Conservation (phyloP, 2,113 vertebrate genomes). For the Apeltes quadracus region DNA sequence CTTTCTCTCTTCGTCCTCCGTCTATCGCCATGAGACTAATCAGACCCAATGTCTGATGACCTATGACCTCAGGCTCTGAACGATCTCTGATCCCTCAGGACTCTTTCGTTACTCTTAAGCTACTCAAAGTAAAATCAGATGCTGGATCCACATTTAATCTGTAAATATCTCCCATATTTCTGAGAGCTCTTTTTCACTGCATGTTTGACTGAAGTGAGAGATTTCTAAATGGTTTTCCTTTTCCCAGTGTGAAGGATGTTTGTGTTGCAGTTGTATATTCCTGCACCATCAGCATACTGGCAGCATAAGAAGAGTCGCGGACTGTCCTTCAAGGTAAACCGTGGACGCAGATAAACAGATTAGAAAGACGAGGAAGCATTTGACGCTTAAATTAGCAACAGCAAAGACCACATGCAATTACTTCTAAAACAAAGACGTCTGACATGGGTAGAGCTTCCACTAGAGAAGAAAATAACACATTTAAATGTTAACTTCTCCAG, state of each 20-base stretch:
- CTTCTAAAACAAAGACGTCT: not conserved
- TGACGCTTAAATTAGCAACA: not conserved
- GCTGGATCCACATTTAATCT: not conserved
- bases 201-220: not conserved
- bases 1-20: conserved; percentile 2
- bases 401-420: not conserved
- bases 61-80: conserved; percentile 34
- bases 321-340: not conserved
- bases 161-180: not conserved
- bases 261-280: not conserved
- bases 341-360: not conserved
- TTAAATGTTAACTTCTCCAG: not conserved
- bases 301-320: not conserved
- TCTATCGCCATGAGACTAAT: conserved; percentile 33
- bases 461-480: not conserved
- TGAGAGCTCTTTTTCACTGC: not conserved
- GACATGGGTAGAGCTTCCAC: not conserved
- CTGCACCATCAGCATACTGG: conserved; percentile 2
- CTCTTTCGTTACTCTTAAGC: conserved; percentile 12
- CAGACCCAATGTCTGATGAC: conserved; percentile 43
- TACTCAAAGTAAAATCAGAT: not conserved
- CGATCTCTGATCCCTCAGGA: conserved; percentile 16
- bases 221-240: not conserved
- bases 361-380: too few species aligned
- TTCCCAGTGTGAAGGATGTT: not conserved